A percentile compares a stretch with the other conserved stretches of the same genome.
These are phyloP conservation scores for Artibeus lituratus DNA, from an alignment of 2,797 vertebrate genomes.

Conservation along the genomic window DNA sequence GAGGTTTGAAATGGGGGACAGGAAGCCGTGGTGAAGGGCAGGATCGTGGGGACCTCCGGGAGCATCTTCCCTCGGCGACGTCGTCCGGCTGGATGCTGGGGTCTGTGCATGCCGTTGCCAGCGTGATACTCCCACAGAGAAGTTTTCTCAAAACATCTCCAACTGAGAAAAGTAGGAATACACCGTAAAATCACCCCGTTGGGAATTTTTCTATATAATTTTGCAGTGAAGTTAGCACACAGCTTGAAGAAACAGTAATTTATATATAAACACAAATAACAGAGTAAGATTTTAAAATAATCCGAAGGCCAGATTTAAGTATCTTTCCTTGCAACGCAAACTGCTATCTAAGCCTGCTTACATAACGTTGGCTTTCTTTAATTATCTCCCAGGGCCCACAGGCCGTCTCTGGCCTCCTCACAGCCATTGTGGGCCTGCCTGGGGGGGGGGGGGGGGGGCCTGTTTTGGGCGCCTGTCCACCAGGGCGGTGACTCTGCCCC, in stretches of 20 bases:
- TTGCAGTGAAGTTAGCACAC: slow-evolving; percentile 34
- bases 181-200: neutral
- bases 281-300: slow-evolving; percentile 57
- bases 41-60: neutral
- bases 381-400: slow-evolving; percentile 4
- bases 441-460: neutral
- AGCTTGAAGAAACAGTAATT: slow-evolving; percentile 42
- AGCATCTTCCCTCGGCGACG: neutral
- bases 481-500: neutral
- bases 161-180: slow-evolving; percentile 1
- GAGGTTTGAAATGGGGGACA: neutral
- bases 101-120: neutral
- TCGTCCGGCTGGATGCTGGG: neutral
- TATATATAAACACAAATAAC: slow-evolving; percentile 61
- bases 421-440: neutral
- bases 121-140: neutral
- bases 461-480: neutral
- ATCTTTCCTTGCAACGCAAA: slow-evolving; percentile 42
- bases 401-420: neutral
- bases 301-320: slow-evolving; percentile 49
- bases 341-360: slow-evolving; percentile 19
- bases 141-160: neutral
- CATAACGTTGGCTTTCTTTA: slow-evolving; percentile 16
- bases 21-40: neutral
- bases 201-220: slow-evolving; percentile 43